Conservation (phyloP, 2,113 vertebrate species). For the Neoarius graeffei region DNA sequence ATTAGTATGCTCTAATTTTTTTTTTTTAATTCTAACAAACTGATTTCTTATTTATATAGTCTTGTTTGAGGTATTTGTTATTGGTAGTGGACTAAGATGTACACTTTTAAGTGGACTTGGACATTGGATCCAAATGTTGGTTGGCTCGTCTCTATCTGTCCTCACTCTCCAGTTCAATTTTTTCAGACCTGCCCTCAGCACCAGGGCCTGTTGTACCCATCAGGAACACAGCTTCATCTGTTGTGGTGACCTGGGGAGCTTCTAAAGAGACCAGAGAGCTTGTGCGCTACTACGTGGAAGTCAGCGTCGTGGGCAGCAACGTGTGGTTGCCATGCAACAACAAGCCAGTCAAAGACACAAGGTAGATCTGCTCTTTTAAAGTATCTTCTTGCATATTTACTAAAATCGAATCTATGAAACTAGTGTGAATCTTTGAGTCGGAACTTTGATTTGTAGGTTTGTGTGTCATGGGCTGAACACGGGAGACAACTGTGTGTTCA, state of each 20-base stretch:
- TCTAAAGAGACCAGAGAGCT: constrained; percentile 82
- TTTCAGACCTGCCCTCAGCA: constrained; percentile 84
- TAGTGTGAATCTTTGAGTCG: neutral
- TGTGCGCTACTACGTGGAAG: constrained; percentile 93
- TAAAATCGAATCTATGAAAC: neutral
- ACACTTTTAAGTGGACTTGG: constrained; percentile 59
- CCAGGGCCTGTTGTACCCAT: constrained; percentile 81
- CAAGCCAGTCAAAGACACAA: constrained; percentile 89
- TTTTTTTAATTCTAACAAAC: neutral
- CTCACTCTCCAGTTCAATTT: neutral
- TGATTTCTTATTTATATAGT: neutral
- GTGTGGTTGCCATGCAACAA: constrained; percentile 95
- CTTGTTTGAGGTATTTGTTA: neutral
- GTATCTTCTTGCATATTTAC: neutral
- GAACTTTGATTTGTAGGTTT: constrained; percentile 75
- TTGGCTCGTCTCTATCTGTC: neutral
- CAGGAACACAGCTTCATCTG: constrained; percentile 88
- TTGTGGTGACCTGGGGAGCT: constrained; percentile 85
- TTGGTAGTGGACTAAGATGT: neutral
- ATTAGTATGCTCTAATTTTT: neutral
- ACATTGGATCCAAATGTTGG: neutral
- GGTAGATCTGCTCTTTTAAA: constrained; percentile 69
- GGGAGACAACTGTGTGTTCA: constrained; percentile 83
- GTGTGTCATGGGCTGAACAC: constrained; percentile 87
- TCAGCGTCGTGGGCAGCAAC: constrained; percentile 82